Conservation (phyloP, 2,113 vertebrate genomes). For the Delphinapterus leucas region DNA sequence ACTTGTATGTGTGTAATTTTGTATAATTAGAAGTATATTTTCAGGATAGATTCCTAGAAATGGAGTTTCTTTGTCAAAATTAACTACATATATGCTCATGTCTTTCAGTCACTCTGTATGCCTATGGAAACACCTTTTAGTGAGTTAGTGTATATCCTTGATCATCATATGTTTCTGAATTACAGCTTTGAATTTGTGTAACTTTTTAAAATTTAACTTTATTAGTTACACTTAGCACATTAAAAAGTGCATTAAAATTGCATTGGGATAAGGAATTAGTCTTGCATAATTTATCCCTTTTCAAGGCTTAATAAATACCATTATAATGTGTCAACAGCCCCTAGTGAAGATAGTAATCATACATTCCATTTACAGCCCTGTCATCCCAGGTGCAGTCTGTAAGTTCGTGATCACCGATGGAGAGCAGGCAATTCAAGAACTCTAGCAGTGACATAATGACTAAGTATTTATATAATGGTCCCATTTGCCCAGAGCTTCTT, state of each 20-base stretch:
- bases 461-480: background rate
- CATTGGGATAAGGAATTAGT: background rate
- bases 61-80: background rate
- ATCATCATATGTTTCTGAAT: background rate
- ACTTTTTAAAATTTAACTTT: constrained; percentile 17
- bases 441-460: background rate
- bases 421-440: background rate
- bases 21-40: background rate
- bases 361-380: background rate
- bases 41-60: background rate
- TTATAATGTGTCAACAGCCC: background rate
- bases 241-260: constrained; percentile 22
- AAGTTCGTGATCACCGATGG: background rate
- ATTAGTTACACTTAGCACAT: constrained; percentile 23
- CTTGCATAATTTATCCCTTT: constrained; percentile 25
- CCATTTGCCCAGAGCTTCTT: background rate
- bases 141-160: background rate
- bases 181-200: background rate
- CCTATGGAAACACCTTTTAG: background rate
- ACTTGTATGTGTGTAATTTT: background rate
- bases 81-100: background rate
- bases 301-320: background rate
- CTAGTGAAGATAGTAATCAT: background rate
- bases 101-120: background rate
- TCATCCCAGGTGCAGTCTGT: background rate